Conservation (phyloP, 2,113 vertebrate genomes). For the Acinonyx jubatus region DNA sequence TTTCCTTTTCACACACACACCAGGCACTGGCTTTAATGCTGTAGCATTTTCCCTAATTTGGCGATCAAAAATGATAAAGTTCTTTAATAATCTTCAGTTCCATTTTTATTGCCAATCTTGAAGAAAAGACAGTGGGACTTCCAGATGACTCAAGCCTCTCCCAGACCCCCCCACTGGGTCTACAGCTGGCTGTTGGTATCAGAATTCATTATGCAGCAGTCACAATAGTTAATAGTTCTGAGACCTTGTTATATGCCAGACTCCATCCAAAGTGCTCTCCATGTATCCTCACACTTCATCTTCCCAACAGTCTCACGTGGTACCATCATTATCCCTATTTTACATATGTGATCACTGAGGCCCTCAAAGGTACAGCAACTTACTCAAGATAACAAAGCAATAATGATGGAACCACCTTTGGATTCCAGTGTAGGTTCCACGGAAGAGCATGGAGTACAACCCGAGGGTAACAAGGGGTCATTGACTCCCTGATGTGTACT, state of each 20-base stretch:
- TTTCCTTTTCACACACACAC: neutral
- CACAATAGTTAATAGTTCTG: neutral
- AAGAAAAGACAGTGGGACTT: neutral
- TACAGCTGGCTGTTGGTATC: neutral
- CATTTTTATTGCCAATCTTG: neutral
- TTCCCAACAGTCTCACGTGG: neutral
- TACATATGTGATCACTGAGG: neutral
- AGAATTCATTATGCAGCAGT: neutral
- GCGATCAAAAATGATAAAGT: neutral
- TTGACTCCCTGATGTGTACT: neutral
- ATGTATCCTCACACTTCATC: neutral
- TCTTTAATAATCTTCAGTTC: neutral
- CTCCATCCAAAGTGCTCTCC: neutral
- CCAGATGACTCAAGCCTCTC: neutral
- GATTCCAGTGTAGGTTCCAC: neutral
- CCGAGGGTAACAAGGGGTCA: neutral
- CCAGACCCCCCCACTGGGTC: neutral
- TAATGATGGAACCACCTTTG: neutral
- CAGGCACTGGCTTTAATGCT: neutral
- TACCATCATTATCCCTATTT: neutral
- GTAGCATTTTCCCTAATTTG: neutral
- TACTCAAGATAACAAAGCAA: neutral
- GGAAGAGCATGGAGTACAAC: neutral
- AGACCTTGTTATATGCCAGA: neutral
- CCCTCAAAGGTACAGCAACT: neutral